Evolutionary conservation across 2,113 vertebrate genomes (phyloP), one percentile per base, ranked within the genome.

Genomic region (Pangasianodon hypophthalmus): DNA sequence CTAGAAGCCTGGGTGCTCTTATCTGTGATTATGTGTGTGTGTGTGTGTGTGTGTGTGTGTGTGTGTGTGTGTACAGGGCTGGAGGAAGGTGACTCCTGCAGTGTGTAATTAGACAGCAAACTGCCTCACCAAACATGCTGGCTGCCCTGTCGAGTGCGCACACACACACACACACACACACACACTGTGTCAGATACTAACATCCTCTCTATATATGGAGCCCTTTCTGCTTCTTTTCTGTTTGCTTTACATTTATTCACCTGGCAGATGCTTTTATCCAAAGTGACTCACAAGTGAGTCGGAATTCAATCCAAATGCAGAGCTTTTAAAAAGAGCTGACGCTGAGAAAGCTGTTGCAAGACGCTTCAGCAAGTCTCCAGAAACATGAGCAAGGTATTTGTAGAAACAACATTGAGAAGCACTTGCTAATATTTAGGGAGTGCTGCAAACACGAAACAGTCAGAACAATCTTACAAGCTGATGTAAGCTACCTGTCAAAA

Each of bases 41-140:
- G 85, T 62, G 62, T 84, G 80, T 79, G 90, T 67, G 71, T 67
- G 82, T 88, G 58, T 69, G 44, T 69, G 41, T 84, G 54, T 48
- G 37, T 83, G 52, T 75, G 81, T 88, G 52, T 64, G 79, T 85
- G 69, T 62, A 14, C 80, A 44, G 92, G 92, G 94, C 91, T 90
- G 89, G 91, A 91, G 90, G 92, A 96, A 95, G 95, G 95, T 96
- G 95, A 95, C 95, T 96, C 95, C 94, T 94, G 94, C 94, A 92
- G 95, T 90, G 93, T 94, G 93, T 95, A 96, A 96, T 95, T 96
- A 96, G 95, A 95, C 94, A 95, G 94, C 94, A 96, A 96, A 96
- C 95, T 94, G 94, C 91, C 92, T 95, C 94, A 90, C 94, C 94
- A 94, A 95, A 95, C 92, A 95, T 92, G 93, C 91, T 86, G 4